Conservation (phyloP, 2,888 invertebrate species). For the Luperina testacea region DNA sequence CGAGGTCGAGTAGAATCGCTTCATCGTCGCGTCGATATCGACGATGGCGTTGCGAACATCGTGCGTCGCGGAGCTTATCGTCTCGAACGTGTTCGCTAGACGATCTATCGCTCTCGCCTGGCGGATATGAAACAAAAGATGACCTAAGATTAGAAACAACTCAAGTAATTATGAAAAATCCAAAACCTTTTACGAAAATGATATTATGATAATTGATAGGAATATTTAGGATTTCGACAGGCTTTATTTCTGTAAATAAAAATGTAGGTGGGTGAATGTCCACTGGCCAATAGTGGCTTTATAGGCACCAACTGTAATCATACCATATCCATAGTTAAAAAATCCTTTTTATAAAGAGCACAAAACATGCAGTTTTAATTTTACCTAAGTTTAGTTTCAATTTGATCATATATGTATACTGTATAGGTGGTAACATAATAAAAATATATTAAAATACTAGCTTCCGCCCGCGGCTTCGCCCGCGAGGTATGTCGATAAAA, state of each 20-base stretch:
- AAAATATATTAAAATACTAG: too few relatives aligned
- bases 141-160: background rate
- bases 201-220: background rate
- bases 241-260: background rate
- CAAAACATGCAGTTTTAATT: background rate
- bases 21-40: slow-evolving; percentile 84
- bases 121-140: slow-evolving; percentile 28
- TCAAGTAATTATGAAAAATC: background rate
- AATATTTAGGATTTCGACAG: background rate
- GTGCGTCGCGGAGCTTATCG: slow-evolving; percentile 78
- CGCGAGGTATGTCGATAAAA: too few relatives aligned
- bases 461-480: too few relatives aligned
- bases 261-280: background rate
- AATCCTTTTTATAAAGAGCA: background rate
- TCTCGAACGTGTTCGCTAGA: slow-evolving; percentile 81
- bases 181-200: too few relatives aligned
- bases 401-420: background rate
- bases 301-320: background rate
- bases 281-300: background rate
- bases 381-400: background rate
- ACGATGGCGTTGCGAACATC: slow-evolving; percentile 82
- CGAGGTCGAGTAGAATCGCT: slow-evolving; percentile 80
- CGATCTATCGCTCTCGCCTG: slow-evolving; percentile 85
- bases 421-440: background rate
- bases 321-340: background rate